Percentiles rank a stretch among this genome's conserved stretches.
These are phyloP conservation scores for Suillia variegata DNA, from an alignment of 2,888 invertebrate species.

Conservation along the genomic window DNA sequence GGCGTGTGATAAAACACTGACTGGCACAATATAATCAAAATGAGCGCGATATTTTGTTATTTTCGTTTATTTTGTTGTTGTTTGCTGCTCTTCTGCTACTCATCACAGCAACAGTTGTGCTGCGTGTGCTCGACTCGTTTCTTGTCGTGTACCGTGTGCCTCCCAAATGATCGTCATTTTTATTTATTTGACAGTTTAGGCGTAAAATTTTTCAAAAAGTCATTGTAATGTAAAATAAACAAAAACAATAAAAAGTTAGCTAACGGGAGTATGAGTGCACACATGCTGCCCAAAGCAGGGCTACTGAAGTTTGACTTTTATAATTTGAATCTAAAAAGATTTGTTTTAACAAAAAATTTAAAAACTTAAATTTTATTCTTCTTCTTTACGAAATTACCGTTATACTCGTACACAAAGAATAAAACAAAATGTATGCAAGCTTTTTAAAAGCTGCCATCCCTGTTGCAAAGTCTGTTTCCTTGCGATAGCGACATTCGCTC, in stretches of 20 bases:
- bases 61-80: not conserved
- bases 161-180: slow-evolving; percentile 18
- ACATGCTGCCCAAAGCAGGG: too few species aligned
- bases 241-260: too few species aligned
- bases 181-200: slow-evolving; percentile 27
- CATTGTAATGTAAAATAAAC: not conserved
- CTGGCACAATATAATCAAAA: slow-evolving; percentile 32
- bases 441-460: not conserved
- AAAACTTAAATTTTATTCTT: too few species aligned
- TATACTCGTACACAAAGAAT: too few species aligned
- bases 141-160: not conserved
- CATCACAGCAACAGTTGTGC: slow-evolving; percentile 18
- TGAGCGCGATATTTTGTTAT: slow-evolving; percentile 11
- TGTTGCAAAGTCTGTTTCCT: slow-evolving; percentile 4
- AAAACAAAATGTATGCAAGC: too few species aligned
- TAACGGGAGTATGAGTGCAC: too few species aligned
- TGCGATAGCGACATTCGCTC: not conserved
- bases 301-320: too few species aligned
- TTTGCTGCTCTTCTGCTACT: not conserved
- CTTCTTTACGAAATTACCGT: too few species aligned
- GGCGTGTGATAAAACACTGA: slow-evolving; percentile 6
- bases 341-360: too few species aligned
- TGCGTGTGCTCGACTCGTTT: not conserved
- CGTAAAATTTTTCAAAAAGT: slow-evolving; percentile 23
- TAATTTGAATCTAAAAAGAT: too few species aligned